Conservation (phyloP, 2,113 vertebrate species). For the Lamprotornis superbus region DNA sequence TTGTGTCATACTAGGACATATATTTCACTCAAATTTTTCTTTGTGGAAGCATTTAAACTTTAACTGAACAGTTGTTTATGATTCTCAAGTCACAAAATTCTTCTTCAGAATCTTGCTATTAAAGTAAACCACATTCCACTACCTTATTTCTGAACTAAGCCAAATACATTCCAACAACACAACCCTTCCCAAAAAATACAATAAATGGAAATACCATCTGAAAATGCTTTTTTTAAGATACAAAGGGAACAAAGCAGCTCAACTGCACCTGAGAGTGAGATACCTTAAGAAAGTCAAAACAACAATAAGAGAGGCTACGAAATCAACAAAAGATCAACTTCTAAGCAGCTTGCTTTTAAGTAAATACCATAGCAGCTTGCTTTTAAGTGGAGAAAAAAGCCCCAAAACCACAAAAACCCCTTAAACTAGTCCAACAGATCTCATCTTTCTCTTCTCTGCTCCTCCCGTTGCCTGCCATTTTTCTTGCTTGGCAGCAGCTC, state of each 20-base stretch:
- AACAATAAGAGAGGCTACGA: neutral
- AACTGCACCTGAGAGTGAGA: neutral
- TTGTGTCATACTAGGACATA: neutral
- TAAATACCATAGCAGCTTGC: neutral
- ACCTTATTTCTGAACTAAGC: neutral
- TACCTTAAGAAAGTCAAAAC: neutral
- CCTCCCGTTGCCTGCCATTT: neutral
- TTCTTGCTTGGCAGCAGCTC: neutral
- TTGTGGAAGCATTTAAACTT: neutral
- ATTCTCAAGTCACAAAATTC: neutral
- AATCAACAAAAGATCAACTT: neutral
- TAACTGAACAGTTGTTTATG: neutral
- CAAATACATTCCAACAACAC: neutral
- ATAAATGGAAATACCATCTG: neutral
- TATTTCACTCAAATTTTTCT: neutral
- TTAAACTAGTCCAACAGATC: neutral
- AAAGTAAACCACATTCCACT: neutral
- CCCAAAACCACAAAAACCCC: rapidly evolving
- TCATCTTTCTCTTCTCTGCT: neutral
- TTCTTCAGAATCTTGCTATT: neutral
- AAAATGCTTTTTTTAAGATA: neutral
- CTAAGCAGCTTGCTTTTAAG: neutral
- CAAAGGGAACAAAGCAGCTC: neutral
- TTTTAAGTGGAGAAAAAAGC: neutral
- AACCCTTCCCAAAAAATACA: neutral